Conservation (phyloP, 2,888 invertebrate genomes). For the Sinotaia quadrata region DNA sequence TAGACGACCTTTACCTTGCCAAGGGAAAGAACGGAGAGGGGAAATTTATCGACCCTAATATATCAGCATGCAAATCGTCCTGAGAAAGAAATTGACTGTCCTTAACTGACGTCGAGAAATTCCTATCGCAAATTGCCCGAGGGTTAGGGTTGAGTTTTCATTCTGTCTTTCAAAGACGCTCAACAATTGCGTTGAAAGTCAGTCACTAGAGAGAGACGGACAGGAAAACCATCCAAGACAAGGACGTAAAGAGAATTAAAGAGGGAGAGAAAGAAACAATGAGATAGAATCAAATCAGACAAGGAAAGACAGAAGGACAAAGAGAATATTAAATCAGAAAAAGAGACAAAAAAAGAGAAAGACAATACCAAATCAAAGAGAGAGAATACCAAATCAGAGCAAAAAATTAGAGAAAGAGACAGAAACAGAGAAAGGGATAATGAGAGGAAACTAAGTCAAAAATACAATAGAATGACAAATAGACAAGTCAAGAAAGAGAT, state of each 20-base stretch:
- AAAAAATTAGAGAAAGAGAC: neutral
- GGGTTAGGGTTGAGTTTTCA: too few relatives aligned
- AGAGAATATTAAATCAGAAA: neutral
- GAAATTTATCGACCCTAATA: too few relatives aligned
- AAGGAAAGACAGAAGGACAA: neutral
- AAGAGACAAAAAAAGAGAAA: slow-evolving; percentile 4
- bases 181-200: too few relatives aligned
- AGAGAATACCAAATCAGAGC: neutral
- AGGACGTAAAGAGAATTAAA: neutral
- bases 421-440: neutral
- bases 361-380: slow-evolving; percentile 10
- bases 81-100: too few relatives aligned
- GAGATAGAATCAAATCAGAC: neutral
- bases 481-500: neutral
- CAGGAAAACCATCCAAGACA: too few relatives aligned
- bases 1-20: too few relatives aligned
- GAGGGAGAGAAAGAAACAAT: slow-evolving; percentile 11
- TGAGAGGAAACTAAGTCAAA: neutral
- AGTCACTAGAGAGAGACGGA: too few relatives aligned
- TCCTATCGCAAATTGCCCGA: too few relatives aligned
- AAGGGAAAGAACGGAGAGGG: too few relatives aligned
- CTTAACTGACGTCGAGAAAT: too few relatives aligned
- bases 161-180: too few relatives aligned
- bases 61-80: too few relatives aligned
- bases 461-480: neutral